Conservation (phyloP, 2,888 invertebrate genomes). For the Polyommatus iphigenia region DNA sequence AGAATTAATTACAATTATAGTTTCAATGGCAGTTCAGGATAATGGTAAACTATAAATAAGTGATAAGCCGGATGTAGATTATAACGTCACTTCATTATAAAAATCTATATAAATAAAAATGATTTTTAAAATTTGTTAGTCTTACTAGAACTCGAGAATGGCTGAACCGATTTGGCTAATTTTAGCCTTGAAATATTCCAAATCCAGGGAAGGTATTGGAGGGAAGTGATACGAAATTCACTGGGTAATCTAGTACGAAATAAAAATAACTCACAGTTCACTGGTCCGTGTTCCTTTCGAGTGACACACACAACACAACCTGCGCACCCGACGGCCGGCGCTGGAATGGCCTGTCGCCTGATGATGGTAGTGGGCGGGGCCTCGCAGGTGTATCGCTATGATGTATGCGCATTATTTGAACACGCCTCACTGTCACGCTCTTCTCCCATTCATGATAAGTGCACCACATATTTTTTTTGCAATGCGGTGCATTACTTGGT, state of each 20-base stretch:
- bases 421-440: constrained; percentile 75
- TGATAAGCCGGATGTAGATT: neutral
- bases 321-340: constrained; percentile 56
- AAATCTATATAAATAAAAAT: neutral
- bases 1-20: neutral
- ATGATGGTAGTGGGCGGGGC: constrained; percentile 58
- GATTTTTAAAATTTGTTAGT: no score
- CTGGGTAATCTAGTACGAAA: neutral
- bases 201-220: no score
- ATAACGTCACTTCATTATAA: neutral
- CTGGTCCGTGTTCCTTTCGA: neutral
- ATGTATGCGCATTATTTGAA: constrained; percentile 75
- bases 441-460: constrained; percentile 46
- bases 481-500: neutral
- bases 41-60: neutral
- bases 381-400: constrained; percentile 73
- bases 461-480: constrained; percentile 4
- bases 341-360: constrained; percentile 46
- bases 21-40: neutral
- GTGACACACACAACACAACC: constrained; percentile 17
- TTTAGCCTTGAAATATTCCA: no score
- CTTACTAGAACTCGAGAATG: no score
- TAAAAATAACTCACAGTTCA: constrained; percentile 6
- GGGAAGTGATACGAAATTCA: no score
- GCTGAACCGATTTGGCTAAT: no score